Base-by-base conservation (phyloP, 2,113 vertebrate genomes). In the Zosterops hypoxanthus region DNA sequence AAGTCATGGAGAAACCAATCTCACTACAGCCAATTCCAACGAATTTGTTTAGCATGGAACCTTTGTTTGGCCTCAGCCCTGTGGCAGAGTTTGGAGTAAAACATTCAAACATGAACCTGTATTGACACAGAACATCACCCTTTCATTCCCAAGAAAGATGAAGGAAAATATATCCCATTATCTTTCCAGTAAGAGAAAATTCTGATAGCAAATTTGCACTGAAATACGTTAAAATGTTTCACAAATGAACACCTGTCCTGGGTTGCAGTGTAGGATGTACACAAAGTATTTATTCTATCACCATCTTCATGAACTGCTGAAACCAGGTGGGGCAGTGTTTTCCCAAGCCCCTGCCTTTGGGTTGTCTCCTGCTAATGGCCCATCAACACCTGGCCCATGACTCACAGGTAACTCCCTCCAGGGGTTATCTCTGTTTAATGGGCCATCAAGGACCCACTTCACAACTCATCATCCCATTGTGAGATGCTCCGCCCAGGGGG, bases 101-200 rank as follows among this genome's bases (percentile, higher is more conserved):
- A 36, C 6, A 17, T 66, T 75, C 18, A 66, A 24, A 53, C 1
- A 0, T 60, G 28, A 75, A 26, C 20, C 8, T 13, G 2, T 46
- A 55, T 4, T 41, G 14, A 65, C 34, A 83, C 9, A 86, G 18
- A 72, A 23, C 21, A 55, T 47, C 4, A 82, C 17, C 36, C 11
- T 57, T 75, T 78, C 46, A 9, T 56, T 75, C 3, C 17, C 31
- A 39, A 8, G 16, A 61, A 92, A 70, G 9, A 52, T 10, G 18
- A 11, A 59, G n/a, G 28, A 82, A 90, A 85, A 76, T 21, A 14
- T 8, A 42, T 66, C 21, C 3, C 8, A 64, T 44, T 34, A 64
- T 2, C 11, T 64, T 36, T 39, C 9, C 4, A 63, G 16, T 9
- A 17, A 44, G 12, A 49, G 12, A 49, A 29, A 24, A 33, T 0